These are phyloP conservation scores for Drosophila gunungcola DNA, from an alignment of 1,140 invertebrate genomes.

Conservation along the genomic window DNA sequence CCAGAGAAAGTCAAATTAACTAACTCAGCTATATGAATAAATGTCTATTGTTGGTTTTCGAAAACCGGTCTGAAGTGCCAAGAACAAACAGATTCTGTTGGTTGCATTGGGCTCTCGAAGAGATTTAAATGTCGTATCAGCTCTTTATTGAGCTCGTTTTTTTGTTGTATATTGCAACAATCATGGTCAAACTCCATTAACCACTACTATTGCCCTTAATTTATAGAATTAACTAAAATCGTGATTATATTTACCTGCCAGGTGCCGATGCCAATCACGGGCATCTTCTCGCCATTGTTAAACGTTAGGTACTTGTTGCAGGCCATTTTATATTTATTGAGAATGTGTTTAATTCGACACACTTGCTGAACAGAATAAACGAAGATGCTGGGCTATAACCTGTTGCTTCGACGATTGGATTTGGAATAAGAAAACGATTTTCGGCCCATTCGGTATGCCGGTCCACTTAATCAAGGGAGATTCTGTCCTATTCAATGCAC, in stretches of 20 bases:
- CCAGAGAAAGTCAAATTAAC: constrained; percentile 28
- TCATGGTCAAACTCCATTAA: neutral
- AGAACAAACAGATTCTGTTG: constrained; percentile 19
- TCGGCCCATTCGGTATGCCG: constrained; percentile 9
- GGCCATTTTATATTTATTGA: constrained; percentile 52
- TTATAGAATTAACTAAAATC: neutral
- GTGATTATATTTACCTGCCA: constrained; percentile 88
- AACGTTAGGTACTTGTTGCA: constrained; percentile 68
- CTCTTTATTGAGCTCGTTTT: neutral
- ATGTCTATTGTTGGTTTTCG: constrained; percentile 21
- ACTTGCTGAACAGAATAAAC: neutral
- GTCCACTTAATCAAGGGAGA: neutral
- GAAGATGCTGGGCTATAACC: neutral
- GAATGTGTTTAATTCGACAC: too few species aligned
- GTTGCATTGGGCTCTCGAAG: constrained; percentile 19
- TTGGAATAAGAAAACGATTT: constrained; percentile 4
- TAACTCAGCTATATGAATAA: constrained; percentile 18
- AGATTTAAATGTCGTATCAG: constrained; percentile 35
- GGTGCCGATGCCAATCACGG: constrained; percentile 91
- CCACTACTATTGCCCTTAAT: neutral
- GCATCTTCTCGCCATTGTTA: constrained; percentile 87
- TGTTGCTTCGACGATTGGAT: constrained; percentile 22
- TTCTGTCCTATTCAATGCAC: neutral
- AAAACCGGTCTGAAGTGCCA: constrained; percentile 30
- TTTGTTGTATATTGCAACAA: constrained; percentile 7